phyloP scores from a whole-genome alignment of 2,797 vertebrate species.

The Muscicapa comitata region DNA sequence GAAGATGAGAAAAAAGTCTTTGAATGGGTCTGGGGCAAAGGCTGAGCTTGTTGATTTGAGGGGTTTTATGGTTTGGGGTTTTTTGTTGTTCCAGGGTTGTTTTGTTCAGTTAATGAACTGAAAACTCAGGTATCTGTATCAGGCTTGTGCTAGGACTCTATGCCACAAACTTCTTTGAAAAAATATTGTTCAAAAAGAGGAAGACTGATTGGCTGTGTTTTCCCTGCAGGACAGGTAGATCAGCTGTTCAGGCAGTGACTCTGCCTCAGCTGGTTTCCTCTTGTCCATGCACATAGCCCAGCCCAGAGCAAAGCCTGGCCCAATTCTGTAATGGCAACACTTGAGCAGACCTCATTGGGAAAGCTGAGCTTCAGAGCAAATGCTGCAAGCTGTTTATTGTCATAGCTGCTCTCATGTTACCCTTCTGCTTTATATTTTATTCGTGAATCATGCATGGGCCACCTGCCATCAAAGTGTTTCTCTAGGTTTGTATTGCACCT shows the following conservation, averaged over 20 bases:
- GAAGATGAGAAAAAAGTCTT: background rate
- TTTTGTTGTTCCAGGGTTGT: background rate
- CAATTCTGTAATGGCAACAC: background rate
- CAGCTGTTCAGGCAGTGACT: background rate
- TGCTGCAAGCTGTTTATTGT: background rate
- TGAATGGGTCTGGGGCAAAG: background rate
- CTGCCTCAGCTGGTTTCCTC: background rate
- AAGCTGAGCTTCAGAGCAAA: background rate
- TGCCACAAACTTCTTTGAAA: background rate
- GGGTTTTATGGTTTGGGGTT: fast-evolving
- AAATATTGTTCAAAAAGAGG: background rate
- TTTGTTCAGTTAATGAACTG: background rate
- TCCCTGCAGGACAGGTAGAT: background rate
- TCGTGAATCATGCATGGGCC: background rate
- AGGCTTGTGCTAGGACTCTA: background rate
- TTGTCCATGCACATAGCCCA: background rate
- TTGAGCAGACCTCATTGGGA: background rate
- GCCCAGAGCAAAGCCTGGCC: background rate
- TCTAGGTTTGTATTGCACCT: background rate
- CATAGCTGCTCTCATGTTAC: background rate
- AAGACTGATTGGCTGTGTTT: background rate
- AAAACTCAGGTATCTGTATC: background rate
- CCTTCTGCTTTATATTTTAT: background rate
- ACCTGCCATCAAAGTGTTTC: background rate
- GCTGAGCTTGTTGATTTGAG: background rate